phyloP scores from a whole-genome alignment of 2,113 vertebrate species.

The Corythaixoides concolor region DNA sequence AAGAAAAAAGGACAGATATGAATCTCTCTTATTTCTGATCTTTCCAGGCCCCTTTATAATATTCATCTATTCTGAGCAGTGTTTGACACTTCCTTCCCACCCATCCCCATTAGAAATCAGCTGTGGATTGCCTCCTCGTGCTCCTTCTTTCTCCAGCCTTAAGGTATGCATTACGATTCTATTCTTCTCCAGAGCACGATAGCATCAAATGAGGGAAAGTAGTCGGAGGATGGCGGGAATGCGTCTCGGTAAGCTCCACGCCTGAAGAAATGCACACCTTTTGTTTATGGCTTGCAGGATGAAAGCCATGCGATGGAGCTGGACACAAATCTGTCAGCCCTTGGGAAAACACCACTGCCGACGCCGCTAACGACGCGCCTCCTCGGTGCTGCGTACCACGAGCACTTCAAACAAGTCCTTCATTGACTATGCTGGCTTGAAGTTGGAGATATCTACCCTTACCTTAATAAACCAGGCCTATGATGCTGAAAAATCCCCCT shows the following conservation, averaged over 20 bases:
- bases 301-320: background rate
- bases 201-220: constrained; percentile 12
- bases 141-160: constrained; percentile 20
- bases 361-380: background rate
- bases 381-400: background rate
- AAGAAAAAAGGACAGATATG: background rate
- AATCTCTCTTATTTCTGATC: constrained; percentile 6
- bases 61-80: constrained; percentile 30
- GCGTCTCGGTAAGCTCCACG: background rate
- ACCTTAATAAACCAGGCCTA: constrained; percentile 29
- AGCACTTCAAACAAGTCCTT: constrained; percentile 51
- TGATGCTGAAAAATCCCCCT: rapidly evolving
- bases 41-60: background rate
- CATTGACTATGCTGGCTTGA: constrained; percentile 64
- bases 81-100: constrained; percentile 33
- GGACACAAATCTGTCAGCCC: constrained; percentile 24
- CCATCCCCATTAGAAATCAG: background rate
- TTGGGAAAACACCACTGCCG: background rate
- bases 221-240: rapidly evolving
- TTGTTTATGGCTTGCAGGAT: constrained; percentile 39
- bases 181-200: background rate
- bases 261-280: constrained; percentile 51
- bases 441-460: constrained; percentile 1
- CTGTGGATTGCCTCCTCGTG: background rate
- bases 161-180: constrained; percentile 31